phyloP scores from a whole-genome alignment of 2,113 vertebrate species.

The Mesitornis unicolor region DNA sequence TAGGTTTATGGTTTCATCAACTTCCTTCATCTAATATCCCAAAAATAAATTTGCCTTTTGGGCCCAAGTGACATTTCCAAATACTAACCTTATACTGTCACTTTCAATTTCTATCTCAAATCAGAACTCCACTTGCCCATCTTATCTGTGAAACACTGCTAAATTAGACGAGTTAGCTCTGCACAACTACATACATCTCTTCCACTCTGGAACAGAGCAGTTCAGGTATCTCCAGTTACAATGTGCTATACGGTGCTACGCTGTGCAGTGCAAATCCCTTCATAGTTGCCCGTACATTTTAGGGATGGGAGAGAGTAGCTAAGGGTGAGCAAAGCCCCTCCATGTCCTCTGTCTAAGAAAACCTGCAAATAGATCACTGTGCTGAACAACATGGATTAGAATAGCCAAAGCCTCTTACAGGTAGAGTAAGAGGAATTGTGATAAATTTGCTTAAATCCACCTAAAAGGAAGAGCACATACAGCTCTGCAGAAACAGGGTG shows the following conservation, averaged over 20 bases:
- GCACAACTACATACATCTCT: neutral
- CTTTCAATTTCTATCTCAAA: neutral
- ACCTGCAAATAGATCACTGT: neutral
- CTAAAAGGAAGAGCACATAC: neutral
- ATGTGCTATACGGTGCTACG: rapidly evolving
- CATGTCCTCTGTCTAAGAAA: neutral
- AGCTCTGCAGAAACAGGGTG: neutral
- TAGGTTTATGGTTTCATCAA: neutral
- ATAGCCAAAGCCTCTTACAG: neutral
- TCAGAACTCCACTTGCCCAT: neutral
- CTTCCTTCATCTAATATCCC: neutral
- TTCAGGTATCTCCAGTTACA: neutral
- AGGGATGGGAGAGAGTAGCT: neutral
- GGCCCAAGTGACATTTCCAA: neutral
- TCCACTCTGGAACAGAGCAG: neutral
- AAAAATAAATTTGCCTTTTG: neutral
- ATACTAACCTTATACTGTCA: neutral
- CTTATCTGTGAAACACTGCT: neutral
- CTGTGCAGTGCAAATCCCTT: neutral
- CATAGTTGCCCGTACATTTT: neutral
- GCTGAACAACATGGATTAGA: neutral
- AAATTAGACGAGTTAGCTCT: neutral
- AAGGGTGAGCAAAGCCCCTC: neutral
- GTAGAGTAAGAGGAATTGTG: neutral
- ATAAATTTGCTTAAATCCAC: neutral